Evolutionary conservation across 1,140 invertebrate genomes (phyloP).

Genomic region (Trypoxylus dichotomus): DNA sequence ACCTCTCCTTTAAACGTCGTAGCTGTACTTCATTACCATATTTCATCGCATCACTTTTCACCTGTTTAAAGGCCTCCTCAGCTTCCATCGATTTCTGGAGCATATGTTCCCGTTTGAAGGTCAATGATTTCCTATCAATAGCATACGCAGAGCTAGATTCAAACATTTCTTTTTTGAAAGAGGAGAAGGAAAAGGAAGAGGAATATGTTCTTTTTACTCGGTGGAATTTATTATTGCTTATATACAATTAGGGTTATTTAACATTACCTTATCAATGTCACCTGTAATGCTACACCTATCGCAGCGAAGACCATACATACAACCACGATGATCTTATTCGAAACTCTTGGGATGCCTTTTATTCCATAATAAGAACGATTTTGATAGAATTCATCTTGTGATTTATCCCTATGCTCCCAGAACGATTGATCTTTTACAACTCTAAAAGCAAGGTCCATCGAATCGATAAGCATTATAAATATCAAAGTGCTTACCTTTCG

Average conservation of each 20-base stretch:
- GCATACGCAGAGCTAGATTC: slow-evolving; percentile 3
- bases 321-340: slow-evolving; percentile 60
- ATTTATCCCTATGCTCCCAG: slow-evolving; percentile 46
- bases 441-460: background rate
- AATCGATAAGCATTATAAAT: no score
- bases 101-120: slow-evolving; percentile 52
- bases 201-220: no score
- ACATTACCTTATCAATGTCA: slow-evolving; percentile 59
- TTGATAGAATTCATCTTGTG: slow-evolving; percentile 47
- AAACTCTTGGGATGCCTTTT: slow-evolving; percentile 58
- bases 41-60: slow-evolving; percentile 54
- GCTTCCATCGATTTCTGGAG: slow-evolving; percentile 55
- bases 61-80: slow-evolving; percentile 54
- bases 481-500: background rate
- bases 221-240: no score
- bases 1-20: slow-evolving; percentile 40
- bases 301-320: slow-evolving; percentile 57
- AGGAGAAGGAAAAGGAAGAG: background rate
- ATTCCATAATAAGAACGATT: slow-evolving; percentile 62
- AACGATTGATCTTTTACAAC: slow-evolving; percentile 46
- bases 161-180: background rate
- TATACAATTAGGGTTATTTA: background rate
- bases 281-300: slow-evolving; percentile 59
- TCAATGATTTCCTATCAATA: slow-evolving; percentile 55
- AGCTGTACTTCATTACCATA: slow-evolving; percentile 59